Evolutionary conservation across 92 coral and sea anemone species (phyloP).

Genomic region (Parazoanthus swiftii): DNA sequence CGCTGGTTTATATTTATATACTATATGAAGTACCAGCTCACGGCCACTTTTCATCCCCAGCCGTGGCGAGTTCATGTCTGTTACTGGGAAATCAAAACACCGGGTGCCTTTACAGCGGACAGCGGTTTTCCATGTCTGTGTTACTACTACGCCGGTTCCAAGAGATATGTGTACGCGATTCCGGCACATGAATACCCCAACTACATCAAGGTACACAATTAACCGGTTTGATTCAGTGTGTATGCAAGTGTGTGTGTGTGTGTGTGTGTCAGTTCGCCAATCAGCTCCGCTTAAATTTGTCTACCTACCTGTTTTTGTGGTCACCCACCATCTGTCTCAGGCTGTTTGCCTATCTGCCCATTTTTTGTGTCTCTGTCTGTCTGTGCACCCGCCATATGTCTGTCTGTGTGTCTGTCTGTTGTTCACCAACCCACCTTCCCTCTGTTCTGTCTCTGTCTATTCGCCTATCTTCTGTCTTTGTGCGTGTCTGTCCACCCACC

Average conservation of each 20-base stretch:
- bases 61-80: slow-evolving; percentile 34
- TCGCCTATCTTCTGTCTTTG: no score
- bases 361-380: no score
- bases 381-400: no score
- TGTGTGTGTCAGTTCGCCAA: background rate
- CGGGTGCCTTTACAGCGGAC: slow-evolving; percentile 28
- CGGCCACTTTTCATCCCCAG: background rate
- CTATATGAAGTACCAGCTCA: background rate
- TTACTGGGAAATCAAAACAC: slow-evolving; percentile 46
- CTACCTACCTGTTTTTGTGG: no score
- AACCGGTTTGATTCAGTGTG: background rate
- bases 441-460: no score
- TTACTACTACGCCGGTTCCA: slow-evolving; percentile 24
- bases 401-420: no score
- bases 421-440: no score
- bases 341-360: no score
- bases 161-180: slow-evolving; percentile 27
- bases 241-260: background rate
- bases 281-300: no score
- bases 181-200: slow-evolving; percentile 48
- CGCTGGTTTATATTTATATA: no score
- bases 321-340: no score
- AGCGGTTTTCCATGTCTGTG: slow-evolving; percentile 36
- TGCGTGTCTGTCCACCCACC: no score
- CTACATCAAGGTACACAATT: slow-evolving; percentile 35